phyloP scores from a whole-genome alignment of 2,888 invertebrate species.

The Zonitis immaculata region DNA sequence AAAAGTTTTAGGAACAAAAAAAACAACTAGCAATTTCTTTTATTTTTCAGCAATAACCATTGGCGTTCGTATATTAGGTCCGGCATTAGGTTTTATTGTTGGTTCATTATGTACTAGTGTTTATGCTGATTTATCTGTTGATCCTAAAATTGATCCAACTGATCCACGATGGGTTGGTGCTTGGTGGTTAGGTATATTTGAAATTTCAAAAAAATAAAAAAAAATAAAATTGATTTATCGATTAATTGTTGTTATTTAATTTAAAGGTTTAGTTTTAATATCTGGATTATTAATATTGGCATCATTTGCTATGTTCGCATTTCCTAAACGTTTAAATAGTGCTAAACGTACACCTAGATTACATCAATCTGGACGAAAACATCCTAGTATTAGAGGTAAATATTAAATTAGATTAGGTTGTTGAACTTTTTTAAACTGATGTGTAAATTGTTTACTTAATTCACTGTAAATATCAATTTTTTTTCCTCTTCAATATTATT shows the following conservation, averaged over 20 bases:
- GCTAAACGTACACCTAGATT: slow-evolving; percentile 45
- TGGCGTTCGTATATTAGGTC: slow-evolving; percentile 85
- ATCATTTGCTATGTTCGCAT: slow-evolving; percentile 85
- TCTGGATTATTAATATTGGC: slow-evolving; percentile 77
- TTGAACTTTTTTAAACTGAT: not conserved
- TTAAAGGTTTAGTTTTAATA: slow-evolving; percentile 76
- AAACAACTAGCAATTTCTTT: no score
- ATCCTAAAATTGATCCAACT: slow-evolving; percentile 69
- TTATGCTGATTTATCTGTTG: slow-evolving; percentile 73
- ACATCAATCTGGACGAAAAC: slow-evolving; percentile 46
- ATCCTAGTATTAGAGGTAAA: slow-evolving; percentile 50
- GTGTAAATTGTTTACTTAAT: slow-evolving; percentile 11
- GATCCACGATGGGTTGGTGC: slow-evolving; percentile 94
- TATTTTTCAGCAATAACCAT: slow-evolving; percentile 74
- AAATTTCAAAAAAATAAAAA: no score
- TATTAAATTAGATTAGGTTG: slow-evolving; percentile 1
- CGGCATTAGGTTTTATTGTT: slow-evolving; percentile 83
- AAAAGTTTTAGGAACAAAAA: no score
- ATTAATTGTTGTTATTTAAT: slow-evolving; percentile 20
- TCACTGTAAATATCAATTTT: slow-evolving; percentile 14
- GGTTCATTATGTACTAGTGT: slow-evolving; percentile 85
- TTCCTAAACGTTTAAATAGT: slow-evolving; percentile 70
- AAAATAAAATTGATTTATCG: not conserved
- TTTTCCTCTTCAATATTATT: slow-evolving; percentile 2
- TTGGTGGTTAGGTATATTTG: slow-evolving; percentile 96